Conservation (phyloP, 1,140 invertebrate species). For the Rhagoletis pomonella region DNA sequence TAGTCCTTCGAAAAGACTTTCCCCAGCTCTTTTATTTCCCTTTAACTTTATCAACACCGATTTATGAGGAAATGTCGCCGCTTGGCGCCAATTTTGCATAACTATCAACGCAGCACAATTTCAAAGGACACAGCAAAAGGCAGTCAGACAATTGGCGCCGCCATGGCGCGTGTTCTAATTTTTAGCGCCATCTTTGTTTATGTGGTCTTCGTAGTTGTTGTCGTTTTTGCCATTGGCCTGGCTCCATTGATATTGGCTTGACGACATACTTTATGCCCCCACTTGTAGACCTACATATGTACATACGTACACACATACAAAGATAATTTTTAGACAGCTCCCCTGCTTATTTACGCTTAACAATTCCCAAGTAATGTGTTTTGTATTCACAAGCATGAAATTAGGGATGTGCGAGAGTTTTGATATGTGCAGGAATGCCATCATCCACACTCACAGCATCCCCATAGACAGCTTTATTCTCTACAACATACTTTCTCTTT, state of each 20-base stretch:
- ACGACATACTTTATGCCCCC: too few relatives aligned
- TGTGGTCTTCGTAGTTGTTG: background rate
- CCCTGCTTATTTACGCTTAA: too few relatives aligned
- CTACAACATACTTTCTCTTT: background rate
- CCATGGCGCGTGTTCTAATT: slow-evolving; percentile 14
- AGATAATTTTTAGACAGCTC: too few relatives aligned
- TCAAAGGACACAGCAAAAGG: background rate
- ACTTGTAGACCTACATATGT: too few relatives aligned
- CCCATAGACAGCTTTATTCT: too few relatives aligned
- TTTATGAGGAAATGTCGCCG: slow-evolving; percentile 1
- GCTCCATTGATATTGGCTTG: slow-evolving; percentile 17
- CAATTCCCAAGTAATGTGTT: too few relatives aligned
- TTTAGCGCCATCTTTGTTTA: background rate
- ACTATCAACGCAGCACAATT: background rate
- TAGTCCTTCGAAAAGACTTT: background rate
- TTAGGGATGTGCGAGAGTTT: too few relatives aligned
- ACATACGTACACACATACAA: too few relatives aligned
- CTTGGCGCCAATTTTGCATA: slow-evolving; percentile 40
- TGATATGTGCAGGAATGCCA: too few relatives aligned
- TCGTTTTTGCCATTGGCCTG: background rate
- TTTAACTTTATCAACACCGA: background rate
- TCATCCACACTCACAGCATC: too few relatives aligned
- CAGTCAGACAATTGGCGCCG: slow-evolving; percentile 39
- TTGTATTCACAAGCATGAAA: too few relatives aligned
- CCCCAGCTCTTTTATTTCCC: background rate